Evolutionary conservation across 2,797 vertebrate species (phyloP).

Genomic region (Thalassophryne amazonica): DNA sequence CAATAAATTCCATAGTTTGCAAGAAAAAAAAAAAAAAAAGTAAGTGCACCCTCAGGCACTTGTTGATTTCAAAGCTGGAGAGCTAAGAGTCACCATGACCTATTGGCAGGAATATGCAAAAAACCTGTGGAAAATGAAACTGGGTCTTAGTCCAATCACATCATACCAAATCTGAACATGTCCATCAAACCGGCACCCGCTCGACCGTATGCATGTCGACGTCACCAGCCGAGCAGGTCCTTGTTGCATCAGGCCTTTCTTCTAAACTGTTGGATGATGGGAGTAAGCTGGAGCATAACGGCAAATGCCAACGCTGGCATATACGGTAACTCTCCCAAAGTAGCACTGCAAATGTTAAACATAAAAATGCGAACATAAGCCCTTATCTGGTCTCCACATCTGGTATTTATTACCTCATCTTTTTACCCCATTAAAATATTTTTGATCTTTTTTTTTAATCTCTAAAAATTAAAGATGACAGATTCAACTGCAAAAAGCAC

Average conservation of each 20-base stretch:
- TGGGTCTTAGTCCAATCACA: slow-evolving; percentile 6
- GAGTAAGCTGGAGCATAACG: slow-evolving; percentile 25
- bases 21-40: too few relatives aligned
- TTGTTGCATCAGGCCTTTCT: slow-evolving; percentile 22
- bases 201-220: too few relatives aligned
- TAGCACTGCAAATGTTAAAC: too few relatives aligned
- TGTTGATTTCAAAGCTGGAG: neutral
- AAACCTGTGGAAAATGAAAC: slow-evolving; percentile 15
- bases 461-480: slow-evolving; percentile 65
- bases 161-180: slow-evolving; percentile 11
- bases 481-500: slow-evolving; percentile 59
- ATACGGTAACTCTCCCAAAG: too few relatives aligned
- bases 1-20: too few relatives aligned
- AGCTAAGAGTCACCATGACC: neutral
- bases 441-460: slow-evolving; percentile 41
- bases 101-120: neutral
- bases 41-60: too few relatives aligned
- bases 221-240: slow-evolving; percentile 12
- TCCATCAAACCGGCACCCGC: too few relatives aligned
- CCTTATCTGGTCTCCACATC: slow-evolving; percentile 71
- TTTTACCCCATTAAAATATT: slow-evolving; percentile 53
- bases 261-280: slow-evolving; percentile 40
- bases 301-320: slow-evolving; percentile 6
- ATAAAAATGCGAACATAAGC: slow-evolving; percentile 63
- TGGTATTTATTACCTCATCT: slow-evolving; percentile 67